These are phyloP conservation scores for Rotaria macrura DNA, from an alignment of 2,888 invertebrate genomes.

Conservation along the genomic window DNA sequence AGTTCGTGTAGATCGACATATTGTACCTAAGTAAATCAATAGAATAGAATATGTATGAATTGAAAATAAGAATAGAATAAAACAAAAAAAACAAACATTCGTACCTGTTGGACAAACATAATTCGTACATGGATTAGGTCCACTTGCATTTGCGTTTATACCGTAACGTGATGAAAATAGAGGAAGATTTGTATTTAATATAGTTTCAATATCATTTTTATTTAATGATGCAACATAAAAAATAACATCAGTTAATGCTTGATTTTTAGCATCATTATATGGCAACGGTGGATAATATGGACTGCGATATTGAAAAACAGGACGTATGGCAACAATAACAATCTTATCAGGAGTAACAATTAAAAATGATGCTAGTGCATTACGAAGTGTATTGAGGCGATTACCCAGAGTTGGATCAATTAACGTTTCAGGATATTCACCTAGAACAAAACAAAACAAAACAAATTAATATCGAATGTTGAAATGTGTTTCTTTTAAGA, in stretches of 20 bases:
- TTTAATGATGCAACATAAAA: neutral
- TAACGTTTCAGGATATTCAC: neutral
- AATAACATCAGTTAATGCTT: neutral
- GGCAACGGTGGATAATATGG: slow-evolving; percentile 9
- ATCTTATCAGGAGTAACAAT: neutral
- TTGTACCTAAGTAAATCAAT: neutral
- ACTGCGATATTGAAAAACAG: neutral
- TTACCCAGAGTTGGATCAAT: slow-evolving; percentile 2
- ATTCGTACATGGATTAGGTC: slow-evolving; percentile 5
- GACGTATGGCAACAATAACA: neutral
- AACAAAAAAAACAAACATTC: neutral
- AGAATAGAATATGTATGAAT: neutral
- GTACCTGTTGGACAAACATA: neutral
- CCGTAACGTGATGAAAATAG: neutral
- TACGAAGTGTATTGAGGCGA: neutral
- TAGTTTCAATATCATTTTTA: neutral
- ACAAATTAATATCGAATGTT: too few species aligned
- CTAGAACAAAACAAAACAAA: neutral
- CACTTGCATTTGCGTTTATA: neutral
- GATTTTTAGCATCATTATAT: neutral
- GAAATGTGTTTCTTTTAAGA: too few species aligned
- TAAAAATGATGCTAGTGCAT: neutral
- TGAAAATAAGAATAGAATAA: neutral
- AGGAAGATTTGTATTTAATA: neutral
- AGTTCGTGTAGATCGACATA: neutral